phyloP scores from a whole-genome alignment of 64 coral and sea anemone species.

The Montipora sp. region DNA sequence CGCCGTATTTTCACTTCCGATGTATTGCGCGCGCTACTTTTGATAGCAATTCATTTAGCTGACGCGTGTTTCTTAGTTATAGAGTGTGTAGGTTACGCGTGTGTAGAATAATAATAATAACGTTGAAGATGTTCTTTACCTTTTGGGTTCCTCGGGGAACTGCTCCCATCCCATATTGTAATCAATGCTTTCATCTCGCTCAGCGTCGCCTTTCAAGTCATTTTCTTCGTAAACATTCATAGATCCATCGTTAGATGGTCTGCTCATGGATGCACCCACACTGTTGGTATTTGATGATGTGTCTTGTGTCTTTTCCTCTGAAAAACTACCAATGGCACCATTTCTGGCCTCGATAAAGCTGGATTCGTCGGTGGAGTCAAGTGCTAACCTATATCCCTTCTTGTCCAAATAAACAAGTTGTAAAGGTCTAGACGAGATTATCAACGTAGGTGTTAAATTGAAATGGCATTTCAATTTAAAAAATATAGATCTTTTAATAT shows the following conservation, averaged over 20 bases:
- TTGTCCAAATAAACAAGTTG: conserved; percentile 59
- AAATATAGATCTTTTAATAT: no score
- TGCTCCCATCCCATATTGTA: conserved; percentile 71
- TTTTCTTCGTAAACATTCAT: conserved; percentile 71
- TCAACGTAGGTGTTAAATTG: no score
- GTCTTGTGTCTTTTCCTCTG: not conserved
- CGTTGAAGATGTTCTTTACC: not conserved
- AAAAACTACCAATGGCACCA: not conserved
- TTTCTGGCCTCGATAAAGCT: conserved; percentile 47
- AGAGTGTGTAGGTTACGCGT: not conserved
- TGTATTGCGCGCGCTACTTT: no score
- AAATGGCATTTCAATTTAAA: no score
- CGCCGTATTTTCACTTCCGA: no score
- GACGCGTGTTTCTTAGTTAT: no score
- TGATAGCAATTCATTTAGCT: no score
- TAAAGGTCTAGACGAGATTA: conserved; percentile 10
- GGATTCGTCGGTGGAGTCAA: conserved; percentile 26
- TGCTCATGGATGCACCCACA: not conserved
- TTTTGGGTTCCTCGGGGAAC: not conserved
- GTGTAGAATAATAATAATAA: not conserved
- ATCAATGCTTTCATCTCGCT: conserved; percentile 88
- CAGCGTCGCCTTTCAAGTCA: conserved; percentile 70
- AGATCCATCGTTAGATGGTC: conserved; percentile 12
- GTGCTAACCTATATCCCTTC: conserved; percentile 43
- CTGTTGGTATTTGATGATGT: not conserved